Evolutionary conservation across 2,888 invertebrate species (phyloP).

Genomic region (Hyposoter didymator): DNA sequence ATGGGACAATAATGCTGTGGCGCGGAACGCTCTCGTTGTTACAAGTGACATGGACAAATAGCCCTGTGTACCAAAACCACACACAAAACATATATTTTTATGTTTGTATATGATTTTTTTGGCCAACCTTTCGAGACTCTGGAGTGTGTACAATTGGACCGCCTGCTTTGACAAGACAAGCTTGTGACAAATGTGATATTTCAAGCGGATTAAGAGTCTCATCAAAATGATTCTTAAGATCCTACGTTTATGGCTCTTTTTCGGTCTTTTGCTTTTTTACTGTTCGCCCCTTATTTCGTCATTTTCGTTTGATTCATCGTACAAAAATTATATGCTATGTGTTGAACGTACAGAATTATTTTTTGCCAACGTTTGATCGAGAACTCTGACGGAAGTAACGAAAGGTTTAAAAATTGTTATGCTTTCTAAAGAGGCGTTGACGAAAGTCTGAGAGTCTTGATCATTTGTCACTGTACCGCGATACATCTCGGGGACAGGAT

Average conservation of each 20-base stretch:
- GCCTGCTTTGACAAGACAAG: conserved; percentile 7
- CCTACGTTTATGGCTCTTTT: neutral
- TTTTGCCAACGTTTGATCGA: neutral
- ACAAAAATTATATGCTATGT: neutral
- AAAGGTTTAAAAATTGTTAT: conserved; percentile 14
- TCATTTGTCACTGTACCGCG: conserved; percentile 62
- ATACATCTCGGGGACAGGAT: conserved; percentile 40
- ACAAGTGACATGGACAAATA: conserved; percentile 66
- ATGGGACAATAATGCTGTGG: conserved; percentile 38
- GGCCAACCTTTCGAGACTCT: conserved; percentile 46
- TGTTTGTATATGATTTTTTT: conserved; percentile 10
- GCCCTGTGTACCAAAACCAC: conserved; percentile 31
- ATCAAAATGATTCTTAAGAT: neutral
- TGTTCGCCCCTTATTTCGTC: neutral
- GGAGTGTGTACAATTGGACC: conserved; percentile 8
- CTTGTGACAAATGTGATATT: conserved; percentile 4
- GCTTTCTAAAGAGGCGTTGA: conserved; percentile 22
- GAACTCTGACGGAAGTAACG: neutral
- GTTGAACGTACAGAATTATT: neutral
- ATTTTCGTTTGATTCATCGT: neutral
- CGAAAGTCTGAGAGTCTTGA: conserved; percentile 28
- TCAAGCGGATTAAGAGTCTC: conserved; percentile 16
- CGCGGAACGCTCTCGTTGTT: conserved; percentile 55
- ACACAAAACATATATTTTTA: conserved; percentile 47
- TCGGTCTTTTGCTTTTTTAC: neutral